Conservation (phyloP, 2,888 invertebrate species). For the Cotesia congregata region DNA sequence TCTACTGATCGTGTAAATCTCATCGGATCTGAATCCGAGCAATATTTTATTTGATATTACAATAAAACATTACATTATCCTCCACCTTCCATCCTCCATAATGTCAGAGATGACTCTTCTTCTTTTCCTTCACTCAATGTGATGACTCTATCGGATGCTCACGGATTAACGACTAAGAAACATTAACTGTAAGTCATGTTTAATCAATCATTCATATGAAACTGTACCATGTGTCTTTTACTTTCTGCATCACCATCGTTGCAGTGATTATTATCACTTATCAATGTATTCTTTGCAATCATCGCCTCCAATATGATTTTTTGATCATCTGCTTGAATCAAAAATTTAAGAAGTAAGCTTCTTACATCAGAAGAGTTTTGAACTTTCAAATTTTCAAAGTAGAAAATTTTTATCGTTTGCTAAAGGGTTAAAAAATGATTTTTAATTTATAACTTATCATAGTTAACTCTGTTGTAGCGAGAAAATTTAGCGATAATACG, state of each 20-base stretch:
- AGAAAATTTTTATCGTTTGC: too few relatives aligned
- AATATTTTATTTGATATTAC: slow-evolving; percentile 51
- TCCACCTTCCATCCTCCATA: slow-evolving; percentile 48
- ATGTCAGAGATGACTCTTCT: neutral
- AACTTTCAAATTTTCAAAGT: too few relatives aligned
- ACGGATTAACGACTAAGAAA: slow-evolving; percentile 6
- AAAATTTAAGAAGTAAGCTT: too few relatives aligned
- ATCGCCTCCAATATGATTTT: too few relatives aligned
- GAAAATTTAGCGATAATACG: too few relatives aligned
- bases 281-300: too few relatives aligned
- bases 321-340: too few relatives aligned
- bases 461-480: too few relatives aligned
- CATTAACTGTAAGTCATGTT: neutral
- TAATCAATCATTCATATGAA: neutral
- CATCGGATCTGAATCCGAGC: slow-evolving; percentile 26
- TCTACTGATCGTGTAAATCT: slow-evolving; percentile 31
- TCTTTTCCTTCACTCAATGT: slow-evolving; percentile 24
- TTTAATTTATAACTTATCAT: too few relatives aligned
- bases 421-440: too few relatives aligned
- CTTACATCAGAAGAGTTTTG: too few relatives aligned
- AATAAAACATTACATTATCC: slow-evolving; percentile 51
- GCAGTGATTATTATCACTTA: neutral
- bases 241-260: too few relatives aligned
- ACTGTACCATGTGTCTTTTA: neutral
- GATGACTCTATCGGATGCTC: slow-evolving; percentile 51